Base-by-base conservation (phyloP, 2,888 invertebrate genomes). In the Gymnosoma rotundatum region DNA sequence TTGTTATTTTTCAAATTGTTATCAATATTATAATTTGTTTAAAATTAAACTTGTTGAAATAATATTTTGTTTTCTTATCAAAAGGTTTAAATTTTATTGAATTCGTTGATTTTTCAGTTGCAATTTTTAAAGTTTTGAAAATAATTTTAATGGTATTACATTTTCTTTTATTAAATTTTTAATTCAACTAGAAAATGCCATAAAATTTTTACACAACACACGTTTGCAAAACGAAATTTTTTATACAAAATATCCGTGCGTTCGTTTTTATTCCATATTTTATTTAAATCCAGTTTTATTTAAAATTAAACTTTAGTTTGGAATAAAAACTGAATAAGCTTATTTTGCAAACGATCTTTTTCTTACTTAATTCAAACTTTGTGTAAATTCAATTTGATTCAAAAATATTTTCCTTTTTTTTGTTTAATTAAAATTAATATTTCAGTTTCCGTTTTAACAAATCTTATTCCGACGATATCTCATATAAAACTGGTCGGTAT, bases 391-490 rank as follows among this genome's bases (percentile, higher is more conserved):
- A 48, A 48, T 48, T 48, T 48, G 16, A 16, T n/a, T 48, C 6
- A 48, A 1, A 48, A n/a, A 42, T 12, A 14, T 61, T 50, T 67
- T 66, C 36, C 52, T 64, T 18, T 48, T 32, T 32, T 32, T 32
- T 4, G 25, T 32, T 32, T 5, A 32, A 12, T 75, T 45, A 7
- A 69, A 66, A 36, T 76, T 72, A 38, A 20, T 32, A 42, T 78
- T 81, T 58, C 25, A 14, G 54, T 82, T 79, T 86, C 66, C 86
- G 86, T 87, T 86, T 25, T 58, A 74, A 78, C 83, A 84, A 82
- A 83, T 86, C 87, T 85, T 88, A 88, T 86, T 87, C 86, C 87
- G 87, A 86, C 85, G 87, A 88, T 87, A 88, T 87, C 86, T 88
- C 87, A 88, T 88, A 87, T 87, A 86, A 88, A 88, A 88, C 88